phyloP scores from a whole-genome alignment of 2,113 vertebrate species.

The Felis catus region F.catus_Fca126_mat1.0 CM031427.1:10812501-10813000 shows the following conservation, averaged over 20 bases:
- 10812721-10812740: background rate
- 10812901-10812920: background rate
- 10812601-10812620: background rate
- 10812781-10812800: background rate
- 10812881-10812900: background rate
- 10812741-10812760: background rate
- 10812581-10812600: background rate
- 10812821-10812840: background rate
- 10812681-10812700: background rate
- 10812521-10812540: background rate
- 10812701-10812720: accelerated
- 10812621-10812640: background rate
- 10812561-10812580: too few relatives aligned
- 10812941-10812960: background rate
- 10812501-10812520: background rate
- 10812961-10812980: background rate
- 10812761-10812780: background rate
- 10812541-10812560: background rate
- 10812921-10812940: background rate
- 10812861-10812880: background rate
- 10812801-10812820: background rate
- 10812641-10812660: background rate
- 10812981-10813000: background rate
- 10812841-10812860: background rate
- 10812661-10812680: background rate